Base-by-base conservation (phyloP, 35 echinoderm and acorn worm species). In the Ophioderma brevispina region DNA sequence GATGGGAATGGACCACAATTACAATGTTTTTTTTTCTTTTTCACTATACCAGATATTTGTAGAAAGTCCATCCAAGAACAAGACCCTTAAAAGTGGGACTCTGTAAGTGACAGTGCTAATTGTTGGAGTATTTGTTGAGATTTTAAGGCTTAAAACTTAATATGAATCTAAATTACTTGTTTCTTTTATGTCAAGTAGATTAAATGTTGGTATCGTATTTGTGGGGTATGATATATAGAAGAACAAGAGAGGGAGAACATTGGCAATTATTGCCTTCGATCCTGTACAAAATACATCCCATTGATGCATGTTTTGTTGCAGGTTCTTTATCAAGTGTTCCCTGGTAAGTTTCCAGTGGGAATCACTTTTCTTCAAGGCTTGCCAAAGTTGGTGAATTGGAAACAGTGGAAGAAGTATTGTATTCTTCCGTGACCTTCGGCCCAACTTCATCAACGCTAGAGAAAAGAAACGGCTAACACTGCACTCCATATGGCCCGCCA, bases 271-370 rank as follows among this genome's bases (percentile, higher is more conserved):
- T n/a, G n/a, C n/a, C n/a, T n/a, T n/a, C n/a, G n/a, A n/a, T n/a
- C n/a, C n/a, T n/a, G n/a, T n/a, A n/a, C n/a, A n/a, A n/a, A n/a
- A n/a, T n/a, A n/a, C n/a, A n/a, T n/a, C n/a, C n/a, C n/a, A n/a
- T n/a, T n/a, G n/a, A n/a, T n/a, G n/a, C n/a, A n/a, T n/a, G n/a
- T n/a, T n/a, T n/a, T n/a, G n/a, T n/a, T n/a, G n/a, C 31, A 99
- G 97, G 1, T 99, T 99, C 56, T 75, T 99, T 99, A 99, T 52
- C 94, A 95, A 88, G 97, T 99, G 23, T 99, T 99, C 80, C 97
- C 97, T 0, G 97, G 97, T 3, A 99, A 99, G 56, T 92, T 78
- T 46, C 6, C 91, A 90, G 41, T 99, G 94, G 91, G 97, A 99
- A 78, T 80, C 42, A 23, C 85, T 99, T 0, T 99, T 95, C 80